Conservation (phyloP, 2,797 vertebrate genomes). For the Meda fulgida region DNA sequence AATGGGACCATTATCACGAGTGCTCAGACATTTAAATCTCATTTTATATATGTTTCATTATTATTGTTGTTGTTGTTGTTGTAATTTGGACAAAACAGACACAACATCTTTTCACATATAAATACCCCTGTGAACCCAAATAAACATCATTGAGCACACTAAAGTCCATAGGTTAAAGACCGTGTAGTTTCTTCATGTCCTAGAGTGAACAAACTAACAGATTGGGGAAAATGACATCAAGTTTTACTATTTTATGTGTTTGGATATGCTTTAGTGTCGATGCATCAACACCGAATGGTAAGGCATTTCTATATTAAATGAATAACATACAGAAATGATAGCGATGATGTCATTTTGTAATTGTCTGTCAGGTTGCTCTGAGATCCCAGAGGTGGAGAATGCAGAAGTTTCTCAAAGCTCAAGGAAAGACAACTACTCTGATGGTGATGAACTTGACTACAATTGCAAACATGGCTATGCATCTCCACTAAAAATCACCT, state of each 20-base stretch:
- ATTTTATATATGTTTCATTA: neutral
- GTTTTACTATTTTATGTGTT: constrained; percentile 31
- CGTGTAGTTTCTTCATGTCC: constrained; percentile 10
- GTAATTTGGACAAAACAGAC: neutral
- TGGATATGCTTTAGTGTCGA: constrained; percentile 16
- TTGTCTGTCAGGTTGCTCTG: constrained; percentile 36
- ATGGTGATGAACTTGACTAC: constrained; percentile 58
- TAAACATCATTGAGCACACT: neutral
- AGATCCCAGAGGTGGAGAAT: constrained; percentile 60
- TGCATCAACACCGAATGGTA: constrained; percentile 19
- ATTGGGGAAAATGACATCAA: constrained; percentile 38
- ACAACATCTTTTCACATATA: neutral
- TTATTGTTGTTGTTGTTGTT: neutral
- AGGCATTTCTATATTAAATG: neutral
- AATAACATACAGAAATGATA: neutral
- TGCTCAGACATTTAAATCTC: neutral
- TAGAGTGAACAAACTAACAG: constrained; percentile 8
- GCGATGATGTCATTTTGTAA: neutral
- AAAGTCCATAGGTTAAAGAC: constrained; percentile 9
- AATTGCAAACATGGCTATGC: constrained; percentile 64
- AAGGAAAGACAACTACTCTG: constrained; percentile 10
- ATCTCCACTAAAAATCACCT: constrained; percentile 60
- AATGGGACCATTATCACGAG: neutral
- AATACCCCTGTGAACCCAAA: neutral
- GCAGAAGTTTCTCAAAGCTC: constrained; percentile 34